Evolutionary conservation across 2,888 invertebrate genomes (phyloP), one percentile per base, ranked within the genome.

Genomic region (Oscheius sp.): DNA sequence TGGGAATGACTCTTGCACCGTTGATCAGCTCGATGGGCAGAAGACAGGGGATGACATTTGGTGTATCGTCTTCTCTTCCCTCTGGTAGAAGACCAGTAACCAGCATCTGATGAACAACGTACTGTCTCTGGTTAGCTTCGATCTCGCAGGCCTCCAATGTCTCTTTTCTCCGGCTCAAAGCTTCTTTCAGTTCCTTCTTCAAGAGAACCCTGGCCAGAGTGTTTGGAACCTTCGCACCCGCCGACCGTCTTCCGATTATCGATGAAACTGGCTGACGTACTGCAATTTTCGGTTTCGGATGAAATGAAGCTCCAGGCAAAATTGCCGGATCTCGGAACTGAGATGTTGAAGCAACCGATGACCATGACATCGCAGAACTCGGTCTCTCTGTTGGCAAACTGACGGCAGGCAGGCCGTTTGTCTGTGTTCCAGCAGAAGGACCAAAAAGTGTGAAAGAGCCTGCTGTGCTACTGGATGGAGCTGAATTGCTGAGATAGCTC

Each of bases 101-200:
- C 5, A 89, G 73, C 87, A 89, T 86, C 57, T 84, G 82, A 42
- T 87, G 84, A 42, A 89, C 87, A 21, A 82, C 80, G 76, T 89
- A 89, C 75, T 87, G 85, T 29, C 89, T 79, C 63, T 89, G 89
- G 68, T 87, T 88, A 5, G 89, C 89, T 66, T 89, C 89, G 73
- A 89, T 91, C 80, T 91, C 91, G 66, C 89, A 87, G 66, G 91
- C 90, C 76, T 91, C 91, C 55, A 91, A 86, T 51, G 89, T 85
- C 51, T 89, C 84, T 68, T 90, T 87, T 58, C 91, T 80, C 21
- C 89, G 87, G 47, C 86, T 88, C 9, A 91, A 89, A 35, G 90
- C 90, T 74, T 91, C 89, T 71, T 90, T 87, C 72, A 91, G 85
- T 77, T 91, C 91, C 77, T 91, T 91, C 78, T 91, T 90, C 70